phyloP scores from a whole-genome alignment of 1,140 invertebrate species.

The Cyphomyrmex costatus region DNA sequence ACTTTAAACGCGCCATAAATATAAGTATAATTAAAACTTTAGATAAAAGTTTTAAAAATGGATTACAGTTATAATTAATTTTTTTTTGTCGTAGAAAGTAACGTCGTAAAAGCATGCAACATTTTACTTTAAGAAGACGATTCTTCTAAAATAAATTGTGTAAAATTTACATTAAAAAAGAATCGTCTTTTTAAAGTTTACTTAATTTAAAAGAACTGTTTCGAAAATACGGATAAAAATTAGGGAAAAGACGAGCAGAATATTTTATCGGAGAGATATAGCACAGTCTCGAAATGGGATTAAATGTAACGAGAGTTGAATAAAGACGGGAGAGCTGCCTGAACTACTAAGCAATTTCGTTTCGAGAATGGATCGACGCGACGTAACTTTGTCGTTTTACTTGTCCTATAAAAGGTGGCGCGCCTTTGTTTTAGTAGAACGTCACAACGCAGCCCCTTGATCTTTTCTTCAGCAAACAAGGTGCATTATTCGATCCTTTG shows the following conservation, averaged over 20 bases:
- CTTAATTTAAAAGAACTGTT: constrained; percentile 5
- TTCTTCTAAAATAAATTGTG: background rate
- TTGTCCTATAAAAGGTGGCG: constrained; percentile 58
- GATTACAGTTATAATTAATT: background rate
- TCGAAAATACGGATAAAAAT: constrained; percentile 6
- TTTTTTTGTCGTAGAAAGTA: background rate
- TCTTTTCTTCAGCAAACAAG: constrained; percentile 67
- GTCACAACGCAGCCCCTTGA: constrained; percentile 63
- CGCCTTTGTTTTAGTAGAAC: constrained; percentile 78
- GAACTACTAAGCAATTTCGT: constrained; percentile 52
- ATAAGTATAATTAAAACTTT: background rate
- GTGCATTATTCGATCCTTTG: constrained; percentile 22
- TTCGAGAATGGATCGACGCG: constrained; percentile 41
- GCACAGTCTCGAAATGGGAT: constrained; percentile 19
- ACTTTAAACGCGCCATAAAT: background rate
- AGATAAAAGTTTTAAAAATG: background rate
- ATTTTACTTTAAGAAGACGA: too few species aligned
- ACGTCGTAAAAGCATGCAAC: too few species aligned
- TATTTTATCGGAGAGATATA: constrained; percentile 28
- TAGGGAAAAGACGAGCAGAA: constrained; percentile 1
- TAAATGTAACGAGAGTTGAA: constrained; percentile 40
- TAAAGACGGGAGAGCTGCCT: background rate
- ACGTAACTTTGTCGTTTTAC: constrained; percentile 45
- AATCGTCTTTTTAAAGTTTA: background rate
- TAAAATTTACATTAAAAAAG: background rate